A percentile compares a stretch with the other conserved stretches of the same genome.
Conservation (phyloP, 2,888 invertebrate genomes). For the Drosophila kanekoi region DNA sequence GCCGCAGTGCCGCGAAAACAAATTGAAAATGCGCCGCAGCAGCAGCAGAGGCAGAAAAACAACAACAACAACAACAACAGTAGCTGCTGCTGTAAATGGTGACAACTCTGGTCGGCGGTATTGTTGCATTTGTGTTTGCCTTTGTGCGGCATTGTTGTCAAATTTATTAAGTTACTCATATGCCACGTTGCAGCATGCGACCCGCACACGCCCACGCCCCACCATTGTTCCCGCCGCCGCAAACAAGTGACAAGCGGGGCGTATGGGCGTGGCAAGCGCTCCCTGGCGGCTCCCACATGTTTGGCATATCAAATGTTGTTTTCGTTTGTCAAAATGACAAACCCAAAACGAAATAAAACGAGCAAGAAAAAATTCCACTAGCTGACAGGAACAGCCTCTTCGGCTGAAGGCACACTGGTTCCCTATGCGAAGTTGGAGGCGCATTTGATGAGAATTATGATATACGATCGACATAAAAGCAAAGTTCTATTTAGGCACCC, state of each 20-base stretch:
- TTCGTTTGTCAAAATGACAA: conserved; percentile 70
- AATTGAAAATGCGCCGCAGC: conserved; percentile 69
- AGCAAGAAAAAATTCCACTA: conserved; percentile 30
- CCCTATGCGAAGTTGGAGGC: not conserved
- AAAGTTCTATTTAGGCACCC: too few species aligned
- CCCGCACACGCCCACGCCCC: conserved; percentile 5
- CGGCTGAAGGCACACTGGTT: conserved; percentile 19
- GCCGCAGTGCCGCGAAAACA: conserved; percentile 73
- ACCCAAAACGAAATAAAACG: conserved; percentile 43
- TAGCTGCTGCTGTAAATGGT: conserved; percentile 44
- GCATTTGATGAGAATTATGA: not conserved
- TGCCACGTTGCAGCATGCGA: conserved; percentile 49
- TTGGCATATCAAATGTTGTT: conserved; percentile 70
- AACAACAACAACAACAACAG: conserved; percentile 38
- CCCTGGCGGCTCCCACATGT: conserved; percentile 46
- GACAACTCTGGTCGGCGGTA: conserved; percentile 56
- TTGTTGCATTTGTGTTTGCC: conserved; percentile 68
- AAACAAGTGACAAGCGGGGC: conserved; percentile 54
- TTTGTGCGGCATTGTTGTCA: conserved; percentile 76
- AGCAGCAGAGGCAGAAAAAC: conserved; percentile 28
- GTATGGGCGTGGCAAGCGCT: conserved; percentile 28
- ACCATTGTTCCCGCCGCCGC: conserved; percentile 29
- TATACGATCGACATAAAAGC: too few species aligned
- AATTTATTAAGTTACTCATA: conserved; percentile 81
- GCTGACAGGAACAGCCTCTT: conserved; percentile 24